phyloP scores from a whole-genome alignment of 2,113 vertebrate genomes.

The Pheucticus melanocephalus region DNA sequence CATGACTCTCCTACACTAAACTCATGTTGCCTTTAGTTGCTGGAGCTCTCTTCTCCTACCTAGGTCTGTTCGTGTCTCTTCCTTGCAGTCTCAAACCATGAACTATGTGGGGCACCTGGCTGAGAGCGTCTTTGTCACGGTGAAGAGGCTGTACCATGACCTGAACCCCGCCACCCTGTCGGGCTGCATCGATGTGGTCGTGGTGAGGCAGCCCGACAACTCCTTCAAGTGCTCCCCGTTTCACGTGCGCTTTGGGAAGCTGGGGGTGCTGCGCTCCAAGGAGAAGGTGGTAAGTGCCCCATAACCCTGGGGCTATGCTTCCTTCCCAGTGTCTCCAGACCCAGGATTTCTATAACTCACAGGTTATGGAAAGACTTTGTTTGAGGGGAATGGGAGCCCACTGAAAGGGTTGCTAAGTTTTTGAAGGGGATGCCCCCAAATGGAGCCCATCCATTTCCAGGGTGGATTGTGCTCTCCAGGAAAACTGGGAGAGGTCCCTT shows the following conservation, averaged over 20 bases:
- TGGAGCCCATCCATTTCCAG: not conserved
- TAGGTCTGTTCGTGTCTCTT: not conserved
- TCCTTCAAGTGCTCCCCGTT: constrained; percentile 92
- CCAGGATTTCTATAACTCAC: not conserved
- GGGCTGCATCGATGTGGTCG: constrained; percentile 89
- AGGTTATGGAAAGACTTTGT: not conserved
- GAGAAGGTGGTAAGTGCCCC: constrained; percentile 89
- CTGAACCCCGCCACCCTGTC: constrained; percentile 91
- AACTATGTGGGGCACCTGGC: constrained; percentile 93
- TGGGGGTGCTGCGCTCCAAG: constrained; percentile 88
- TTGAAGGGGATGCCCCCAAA: not conserved
- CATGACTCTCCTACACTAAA: not conserved
- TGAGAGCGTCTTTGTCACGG: constrained; percentile 83
- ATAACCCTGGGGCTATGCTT: not conserved
- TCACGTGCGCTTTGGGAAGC: constrained; percentile 92
- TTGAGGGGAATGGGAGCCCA: not conserved
- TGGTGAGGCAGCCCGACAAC: constrained; percentile 88
- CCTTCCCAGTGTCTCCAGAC: not conserved
- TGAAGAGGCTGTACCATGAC: constrained; percentile 89
- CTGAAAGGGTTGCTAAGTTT: not conserved
- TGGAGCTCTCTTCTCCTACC: not conserved
- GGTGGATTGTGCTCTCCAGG: not conserved
- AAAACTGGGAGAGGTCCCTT: not conserved
- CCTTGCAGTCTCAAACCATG: constrained; percentile 82
- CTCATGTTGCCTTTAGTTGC: not conserved